Base-by-base conservation (phyloP, 2,113 vertebrate species). In the Stegostoma tigrinum region DNA sequence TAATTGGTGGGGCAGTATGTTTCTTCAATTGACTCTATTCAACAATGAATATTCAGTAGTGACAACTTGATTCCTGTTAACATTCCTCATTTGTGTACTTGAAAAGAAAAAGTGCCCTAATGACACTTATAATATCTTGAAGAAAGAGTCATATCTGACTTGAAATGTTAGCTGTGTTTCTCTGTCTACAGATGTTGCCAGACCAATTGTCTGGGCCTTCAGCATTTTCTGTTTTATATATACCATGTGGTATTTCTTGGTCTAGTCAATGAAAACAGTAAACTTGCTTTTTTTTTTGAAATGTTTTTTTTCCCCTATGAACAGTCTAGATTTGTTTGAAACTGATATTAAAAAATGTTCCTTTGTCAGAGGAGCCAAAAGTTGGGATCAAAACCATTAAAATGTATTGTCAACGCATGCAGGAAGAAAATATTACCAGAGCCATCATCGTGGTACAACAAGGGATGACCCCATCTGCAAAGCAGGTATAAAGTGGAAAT, bases 341-440 rank as follows among this genome's bases (percentile, higher is more conserved):
- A 95, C 48, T 75, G 95, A n/a, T 95, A 30, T 61, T 10, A 0
- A 95, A 75, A 95, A 70, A 38, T 45, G 67, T 30, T 95, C 17
- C 17, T 52, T 3, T 96, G 34, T 96, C 97, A 99, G 99, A 99
- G 98, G 99, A 99, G 95, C 98, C 99, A 42, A 99, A 99, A 93
- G 99, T 99, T 27, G 99, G 99, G 0, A 99, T 99, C 94, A 99
- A 99, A 97, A 99, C 99, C 0, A 99, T 99, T 96, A 99, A 99
- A 97, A 99, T 99, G 98, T 99, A 99, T 96, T 99, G 99, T 96
- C 99, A 99, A 97, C 97, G 98, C 68, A 99, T 99, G 99, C 99
- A 99, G 97, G 99, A 99, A 96, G 99, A 99, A 97, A 99, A 99
- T 97, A 99, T 99, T 97, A 99, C 99, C 0, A 97, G 99, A 0